Conservation (phyloP, 2,113 vertebrate genomes). For the Sterrhoptilus dennistouni region DNA sequence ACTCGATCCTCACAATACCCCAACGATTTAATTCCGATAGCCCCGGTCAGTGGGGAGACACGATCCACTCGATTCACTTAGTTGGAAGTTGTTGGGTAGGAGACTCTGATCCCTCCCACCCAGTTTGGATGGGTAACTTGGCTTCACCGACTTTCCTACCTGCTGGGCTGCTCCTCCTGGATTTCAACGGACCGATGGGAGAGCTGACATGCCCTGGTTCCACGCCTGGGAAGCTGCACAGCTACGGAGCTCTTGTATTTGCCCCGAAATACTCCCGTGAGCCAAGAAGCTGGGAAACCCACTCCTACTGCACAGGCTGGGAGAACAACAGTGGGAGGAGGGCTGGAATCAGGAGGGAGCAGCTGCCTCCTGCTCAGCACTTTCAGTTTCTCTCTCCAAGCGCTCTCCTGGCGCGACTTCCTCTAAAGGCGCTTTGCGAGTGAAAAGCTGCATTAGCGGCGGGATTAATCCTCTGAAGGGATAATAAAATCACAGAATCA, state of each 20-base stretch:
- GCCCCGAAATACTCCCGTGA: background rate
- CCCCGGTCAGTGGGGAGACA: fast-evolving
- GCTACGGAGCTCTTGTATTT: fast-evolving
- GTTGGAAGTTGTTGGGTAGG: background rate
- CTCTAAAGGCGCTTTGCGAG: background rate
- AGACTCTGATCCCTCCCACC: background rate
- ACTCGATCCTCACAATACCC: background rate
- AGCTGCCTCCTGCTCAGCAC: background rate
- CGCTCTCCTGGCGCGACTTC: background rate
- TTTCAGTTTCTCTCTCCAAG: slow-evolving; percentile 51
- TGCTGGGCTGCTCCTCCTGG: background rate
- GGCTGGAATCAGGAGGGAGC: background rate
- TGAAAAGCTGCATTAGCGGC: background rate
- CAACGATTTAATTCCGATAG: background rate
- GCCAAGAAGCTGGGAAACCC: background rate
- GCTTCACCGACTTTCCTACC: background rate
- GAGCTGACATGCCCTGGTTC: background rate
- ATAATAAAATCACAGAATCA: background rate
- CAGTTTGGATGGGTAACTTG: background rate
- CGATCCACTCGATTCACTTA: fast-evolving
- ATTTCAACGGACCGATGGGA: background rate
- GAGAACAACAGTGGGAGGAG: fast-evolving
- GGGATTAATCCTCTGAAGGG: background rate
- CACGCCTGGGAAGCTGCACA: background rate
- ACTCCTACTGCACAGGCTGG: background rate